These are phyloP conservation scores for Sebastes dallii DNA, from an alignment of 2,797 vertebrate genomes.

Conservation along the genomic window DNA sequence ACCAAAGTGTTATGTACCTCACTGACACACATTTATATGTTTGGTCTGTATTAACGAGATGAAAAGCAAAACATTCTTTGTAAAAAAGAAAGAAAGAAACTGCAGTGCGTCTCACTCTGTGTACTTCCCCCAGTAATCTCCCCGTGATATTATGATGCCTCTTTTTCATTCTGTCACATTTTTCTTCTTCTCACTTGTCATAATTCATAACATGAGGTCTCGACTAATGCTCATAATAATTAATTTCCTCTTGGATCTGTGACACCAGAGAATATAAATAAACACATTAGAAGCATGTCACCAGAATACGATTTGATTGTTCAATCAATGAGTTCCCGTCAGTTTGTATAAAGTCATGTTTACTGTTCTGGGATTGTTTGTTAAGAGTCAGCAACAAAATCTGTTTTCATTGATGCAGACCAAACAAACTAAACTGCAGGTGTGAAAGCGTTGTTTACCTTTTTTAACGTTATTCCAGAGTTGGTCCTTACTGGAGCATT, in stretches of 20 bases:
- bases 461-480: conserved; percentile 98
- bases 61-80: too few relatives aligned
- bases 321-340: background rate
- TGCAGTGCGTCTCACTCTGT: too few relatives aligned
- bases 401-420: too few relatives aligned
- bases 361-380: background rate
- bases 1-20: too few relatives aligned
- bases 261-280: background rate
- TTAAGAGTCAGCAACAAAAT: background rate
- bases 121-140: background rate
- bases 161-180: background rate
- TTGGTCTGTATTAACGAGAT: too few relatives aligned
- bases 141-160: too few relatives aligned
- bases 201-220: background rate
- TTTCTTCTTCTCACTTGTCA: background rate
- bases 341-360: background rate
- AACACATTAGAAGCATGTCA: background rate
- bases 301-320: background rate
- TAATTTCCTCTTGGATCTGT: background rate
- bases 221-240: background rate
- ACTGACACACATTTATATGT: too few relatives aligned
- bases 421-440: background rate
- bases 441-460: conserved; percentile 77
- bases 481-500: conserved; percentile 97
- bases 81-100: too few relatives aligned